phyloP scores from a whole-genome alignment of 53 echinoderm and acorn worm species.

The Arbacia lixula region DNA sequence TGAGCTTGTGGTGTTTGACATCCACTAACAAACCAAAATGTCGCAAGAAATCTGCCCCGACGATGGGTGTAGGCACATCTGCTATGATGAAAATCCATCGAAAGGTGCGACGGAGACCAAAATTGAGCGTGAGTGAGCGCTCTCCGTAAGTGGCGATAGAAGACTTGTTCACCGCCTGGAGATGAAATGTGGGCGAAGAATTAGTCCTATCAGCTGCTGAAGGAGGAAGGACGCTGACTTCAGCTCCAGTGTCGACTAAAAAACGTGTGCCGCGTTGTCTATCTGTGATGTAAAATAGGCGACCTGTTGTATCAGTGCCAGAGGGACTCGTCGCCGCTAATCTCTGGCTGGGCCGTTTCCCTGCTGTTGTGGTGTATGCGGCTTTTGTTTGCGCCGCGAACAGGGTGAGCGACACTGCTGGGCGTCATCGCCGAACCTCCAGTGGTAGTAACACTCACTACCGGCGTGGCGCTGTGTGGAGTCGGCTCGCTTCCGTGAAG shows the following conservation, averaged over 20 bases:
- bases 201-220: not conserved
- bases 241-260: constrained; percentile 54
- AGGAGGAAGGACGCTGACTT: constrained; percentile 50
- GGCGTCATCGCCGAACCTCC: constrained; percentile 25
- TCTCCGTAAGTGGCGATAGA: constrained; percentile 57
- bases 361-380: not conserved
- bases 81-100: constrained; percentile 60
- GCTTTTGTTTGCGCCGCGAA: not conserved
- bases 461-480: not conserved
- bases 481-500: not conserved
- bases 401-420: constrained; percentile 29
- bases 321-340: too few species aligned
- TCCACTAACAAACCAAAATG: constrained; percentile 49
- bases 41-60: constrained; percentile 68
- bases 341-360: constrained; percentile 12
- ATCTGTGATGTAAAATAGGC: constrained; percentile 38
- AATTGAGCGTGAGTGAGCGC: constrained; percentile 50
- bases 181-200: not conserved
- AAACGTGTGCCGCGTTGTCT: constrained; percentile 18
- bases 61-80: constrained; percentile 38
- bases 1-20: constrained; percentile 28
- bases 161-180: constrained; percentile 43
- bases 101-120: constrained; percentile 53
- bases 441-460: constrained; percentile 52
- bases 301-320: too few species aligned